Conservation (phyloP, 2,113 vertebrate genomes). For the Toxotes jaculatrix region DNA sequence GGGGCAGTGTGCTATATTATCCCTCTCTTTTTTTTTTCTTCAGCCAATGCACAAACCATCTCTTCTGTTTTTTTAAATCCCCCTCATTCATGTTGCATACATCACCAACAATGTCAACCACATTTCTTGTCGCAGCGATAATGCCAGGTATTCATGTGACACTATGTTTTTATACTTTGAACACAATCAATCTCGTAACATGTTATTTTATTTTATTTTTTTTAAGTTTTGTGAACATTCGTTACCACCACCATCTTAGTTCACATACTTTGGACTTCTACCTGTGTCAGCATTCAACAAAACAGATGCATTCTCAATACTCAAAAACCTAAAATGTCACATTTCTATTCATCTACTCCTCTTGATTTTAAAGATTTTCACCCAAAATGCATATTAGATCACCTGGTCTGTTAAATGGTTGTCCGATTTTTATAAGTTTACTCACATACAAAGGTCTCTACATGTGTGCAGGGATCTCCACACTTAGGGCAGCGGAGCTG, state of each 20-base stretch:
- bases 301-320: background rate
- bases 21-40: too few relatives aligned
- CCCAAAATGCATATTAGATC: background rate
- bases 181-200: background rate
- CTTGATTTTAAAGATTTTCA: background rate
- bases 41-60: too few relatives aligned
- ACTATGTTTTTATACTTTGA: background rate
- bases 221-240: background rate
- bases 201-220: background rate
- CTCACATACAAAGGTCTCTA: slow-evolving; percentile 99
- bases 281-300: background rate
- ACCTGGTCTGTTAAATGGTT: background rate
- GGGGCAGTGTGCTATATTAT: too few relatives aligned
- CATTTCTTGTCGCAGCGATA: too few relatives aligned
- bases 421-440: slow-evolving; percentile 49
- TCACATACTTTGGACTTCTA: background rate
- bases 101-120: too few relatives aligned
- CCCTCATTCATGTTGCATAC: too few relatives aligned
- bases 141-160: background rate
- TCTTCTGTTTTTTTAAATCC: too few relatives aligned
- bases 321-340: background rate
- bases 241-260: background rate
- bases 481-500: slow-evolving; percentile 97
- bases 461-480: slow-evolving; percentile 95
- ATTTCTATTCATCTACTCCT: background rate